Evolutionary conservation across 2,113 vertebrate species (phyloP).

Genomic region (Onychorhynchus coronatus): DNA sequence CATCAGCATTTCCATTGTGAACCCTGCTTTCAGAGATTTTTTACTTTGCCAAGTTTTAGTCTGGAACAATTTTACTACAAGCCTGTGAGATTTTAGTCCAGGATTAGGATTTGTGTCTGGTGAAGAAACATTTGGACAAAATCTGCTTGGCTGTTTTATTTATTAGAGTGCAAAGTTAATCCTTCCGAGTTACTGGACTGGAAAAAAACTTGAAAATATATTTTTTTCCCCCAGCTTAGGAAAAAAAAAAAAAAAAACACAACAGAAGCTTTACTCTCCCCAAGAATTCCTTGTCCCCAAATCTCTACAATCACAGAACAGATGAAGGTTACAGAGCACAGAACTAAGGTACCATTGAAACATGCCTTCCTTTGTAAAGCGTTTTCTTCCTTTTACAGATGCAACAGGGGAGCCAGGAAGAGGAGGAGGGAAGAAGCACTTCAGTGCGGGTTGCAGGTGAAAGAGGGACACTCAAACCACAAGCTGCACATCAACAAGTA

Average conservation of each 20-base stretch:
- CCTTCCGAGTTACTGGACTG: slow-evolving; percentile 14
- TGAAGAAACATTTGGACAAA: slow-evolving; percentile 61
- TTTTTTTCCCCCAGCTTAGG: not conserved
- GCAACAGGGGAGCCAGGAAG: not conserved
- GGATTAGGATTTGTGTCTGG: slow-evolving; percentile 52
- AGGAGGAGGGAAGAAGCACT: not conserved
- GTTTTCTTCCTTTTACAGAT: not conserved
- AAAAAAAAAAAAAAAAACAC: too few relatives aligned
- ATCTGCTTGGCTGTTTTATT: slow-evolving; percentile 60
- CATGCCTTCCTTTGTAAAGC: not conserved
- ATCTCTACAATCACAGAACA: not conserved
- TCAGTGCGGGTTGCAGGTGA: not conserved
- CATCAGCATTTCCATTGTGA: slow-evolving; percentile 67
- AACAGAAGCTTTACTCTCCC: not conserved
- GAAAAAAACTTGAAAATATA: slow-evolving; percentile 18
- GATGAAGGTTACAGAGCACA: not conserved
- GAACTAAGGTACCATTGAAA: not conserved
- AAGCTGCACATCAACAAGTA: not conserved
- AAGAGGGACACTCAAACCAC: not conserved
- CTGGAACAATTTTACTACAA: slow-evolving; percentile 60
- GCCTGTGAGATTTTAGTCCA: slow-evolving; percentile 52
- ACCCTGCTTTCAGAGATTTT: slow-evolving; percentile 57
- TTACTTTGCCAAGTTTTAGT: slow-evolving; percentile 56
- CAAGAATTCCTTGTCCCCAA: not conserved
- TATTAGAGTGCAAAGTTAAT: slow-evolving; percentile 50